A percentile compares a stretch with the other conserved stretches of the same genome.
phyloP scores from a whole-genome alignment of 2,888 invertebrate genomes.

The Lacanobia oleracea region DNA sequence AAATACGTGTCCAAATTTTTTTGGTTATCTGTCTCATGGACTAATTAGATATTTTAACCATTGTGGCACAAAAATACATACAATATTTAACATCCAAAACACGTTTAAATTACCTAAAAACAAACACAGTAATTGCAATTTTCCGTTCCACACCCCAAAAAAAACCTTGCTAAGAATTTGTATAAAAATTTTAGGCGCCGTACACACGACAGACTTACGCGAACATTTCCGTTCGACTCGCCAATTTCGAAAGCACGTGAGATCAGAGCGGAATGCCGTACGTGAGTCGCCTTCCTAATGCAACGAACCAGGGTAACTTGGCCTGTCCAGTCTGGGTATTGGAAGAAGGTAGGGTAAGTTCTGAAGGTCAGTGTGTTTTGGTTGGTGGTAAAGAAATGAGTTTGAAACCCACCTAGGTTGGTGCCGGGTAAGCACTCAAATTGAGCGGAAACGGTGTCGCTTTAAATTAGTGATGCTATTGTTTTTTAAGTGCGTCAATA shows the following conservation, averaged over 20 bases:
- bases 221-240: slow-evolving; percentile 75
- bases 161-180: slow-evolving; percentile 49
- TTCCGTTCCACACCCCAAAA: slow-evolving; percentile 19
- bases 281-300: slow-evolving; percentile 76
- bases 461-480: slow-evolving; percentile 69
- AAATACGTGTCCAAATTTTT: too few relatives aligned
- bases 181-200: slow-evolving; percentile 60
- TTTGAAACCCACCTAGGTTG: slow-evolving; percentile 74
- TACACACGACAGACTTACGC: slow-evolving; percentile 65
- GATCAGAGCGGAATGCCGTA: slow-evolving; percentile 74
- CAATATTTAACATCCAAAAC: neutral
- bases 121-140: slow-evolving; percentile 45
- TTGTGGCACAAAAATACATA: too few relatives aligned
- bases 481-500: slow-evolving; percentile 69
- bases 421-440: slow-evolving; percentile 77
- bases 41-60: too few relatives aligned
- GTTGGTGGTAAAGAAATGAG: slow-evolving; percentile 72
- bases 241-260: slow-evolving; percentile 80
- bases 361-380: slow-evolving; percentile 21
- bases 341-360: neutral
- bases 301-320: slow-evolving; percentile 60
- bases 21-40: too few relatives aligned
- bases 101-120: slow-evolving; percentile 26
- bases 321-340: slow-evolving; percentile 41
- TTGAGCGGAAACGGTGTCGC: slow-evolving; percentile 76